These are phyloP conservation scores for Aphelenchoides fujianensis DNA, from an alignment of 1,140 invertebrate species.

Conservation along the genomic window DNA sequence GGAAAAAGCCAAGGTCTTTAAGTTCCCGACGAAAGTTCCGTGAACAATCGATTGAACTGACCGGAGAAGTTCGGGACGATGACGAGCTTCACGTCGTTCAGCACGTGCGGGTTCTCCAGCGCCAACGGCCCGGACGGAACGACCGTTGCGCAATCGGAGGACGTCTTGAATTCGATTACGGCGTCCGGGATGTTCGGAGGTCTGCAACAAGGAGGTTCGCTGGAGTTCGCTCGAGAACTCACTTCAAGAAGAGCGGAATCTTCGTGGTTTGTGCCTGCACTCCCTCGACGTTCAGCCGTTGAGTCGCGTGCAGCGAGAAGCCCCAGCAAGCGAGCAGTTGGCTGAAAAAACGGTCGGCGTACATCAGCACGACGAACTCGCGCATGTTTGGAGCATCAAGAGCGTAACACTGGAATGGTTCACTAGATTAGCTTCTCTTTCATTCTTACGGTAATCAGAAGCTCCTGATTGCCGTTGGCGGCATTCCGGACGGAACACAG, in stretches of 20 bases:
- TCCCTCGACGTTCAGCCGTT: slow-evolving; percentile 38
- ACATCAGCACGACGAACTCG: slow-evolving; percentile 42
- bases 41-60: too few species aligned
- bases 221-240: neutral
- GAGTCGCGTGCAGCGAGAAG: slow-evolving; percentile 37
- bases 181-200: slow-evolving; percentile 9
- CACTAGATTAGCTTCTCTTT: neutral
- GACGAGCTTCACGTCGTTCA: slow-evolving; percentile 23
- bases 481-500: slow-evolving; percentile 29
- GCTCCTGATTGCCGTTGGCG: slow-evolving; percentile 29
- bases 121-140: slow-evolving; percentile 26
- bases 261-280: slow-evolving; percentile 48
- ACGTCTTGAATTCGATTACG: slow-evolving; percentile 3
- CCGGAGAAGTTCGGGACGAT: slow-evolving; percentile 30
- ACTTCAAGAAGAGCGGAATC: slow-evolving; percentile 35
- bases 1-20: too few species aligned
- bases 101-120: neutral
- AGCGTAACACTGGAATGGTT: slow-evolving; percentile 40
- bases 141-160: slow-evolving; percentile 27
- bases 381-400: slow-evolving; percentile 24
- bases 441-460: slow-evolving; percentile 30
- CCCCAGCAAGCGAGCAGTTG: slow-evolving; percentile 35
- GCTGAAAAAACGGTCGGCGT: slow-evolving; percentile 33
- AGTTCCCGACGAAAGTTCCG: too few species aligned
- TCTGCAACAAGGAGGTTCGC: neutral